Conservation (phyloP, 2,888 invertebrate genomes). For the Ethmia dodecea region DNA sequence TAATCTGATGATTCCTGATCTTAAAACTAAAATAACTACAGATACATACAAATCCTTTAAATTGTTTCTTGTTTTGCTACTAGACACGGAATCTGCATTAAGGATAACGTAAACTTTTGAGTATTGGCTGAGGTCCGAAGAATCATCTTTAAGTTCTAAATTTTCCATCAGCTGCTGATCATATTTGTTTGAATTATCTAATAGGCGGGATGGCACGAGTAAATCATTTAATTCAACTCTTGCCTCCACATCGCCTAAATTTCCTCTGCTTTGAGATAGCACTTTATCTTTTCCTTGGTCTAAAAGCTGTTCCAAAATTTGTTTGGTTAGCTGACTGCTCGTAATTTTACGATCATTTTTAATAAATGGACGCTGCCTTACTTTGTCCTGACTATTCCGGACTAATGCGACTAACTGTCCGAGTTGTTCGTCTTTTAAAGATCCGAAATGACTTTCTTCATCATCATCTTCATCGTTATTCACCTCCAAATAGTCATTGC, state of each 20-base stretch:
- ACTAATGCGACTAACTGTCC: not conserved
- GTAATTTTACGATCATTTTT: not conserved
- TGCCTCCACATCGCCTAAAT: too few species aligned
- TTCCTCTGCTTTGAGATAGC: not conserved
- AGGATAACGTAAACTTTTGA: slow-evolving; percentile 48
- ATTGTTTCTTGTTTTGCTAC: slow-evolving; percentile 27
- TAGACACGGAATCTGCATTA: slow-evolving; percentile 34
- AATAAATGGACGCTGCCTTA: not conserved
- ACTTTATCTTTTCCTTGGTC: not conserved
- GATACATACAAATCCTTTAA: slow-evolving; percentile 46
- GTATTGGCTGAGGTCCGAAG: slow-evolving; percentile 28
- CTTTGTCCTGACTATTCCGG: not conserved
- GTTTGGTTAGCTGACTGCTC: not conserved
- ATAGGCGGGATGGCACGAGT: not conserved
- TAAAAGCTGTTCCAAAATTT: not conserved
- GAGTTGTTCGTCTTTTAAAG: slow-evolving; percentile 21
- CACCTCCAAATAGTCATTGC: slow-evolving; percentile 4
- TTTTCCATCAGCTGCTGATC: not conserved
- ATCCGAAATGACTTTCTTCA: slow-evolving; percentile 12
- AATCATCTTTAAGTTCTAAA: too few species aligned
- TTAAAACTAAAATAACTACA: not conserved
- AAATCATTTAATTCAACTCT: slow-evolving; percentile 1
- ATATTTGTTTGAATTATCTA: not conserved
- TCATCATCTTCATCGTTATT: slow-evolving; percentile 13
- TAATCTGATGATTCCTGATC: slow-evolving; percentile 3